Evolutionary conservation across 2,888 invertebrate genomes (phyloP), one percentile per base, ranked within the genome.

Genomic region (Plebejus argus): DNA sequence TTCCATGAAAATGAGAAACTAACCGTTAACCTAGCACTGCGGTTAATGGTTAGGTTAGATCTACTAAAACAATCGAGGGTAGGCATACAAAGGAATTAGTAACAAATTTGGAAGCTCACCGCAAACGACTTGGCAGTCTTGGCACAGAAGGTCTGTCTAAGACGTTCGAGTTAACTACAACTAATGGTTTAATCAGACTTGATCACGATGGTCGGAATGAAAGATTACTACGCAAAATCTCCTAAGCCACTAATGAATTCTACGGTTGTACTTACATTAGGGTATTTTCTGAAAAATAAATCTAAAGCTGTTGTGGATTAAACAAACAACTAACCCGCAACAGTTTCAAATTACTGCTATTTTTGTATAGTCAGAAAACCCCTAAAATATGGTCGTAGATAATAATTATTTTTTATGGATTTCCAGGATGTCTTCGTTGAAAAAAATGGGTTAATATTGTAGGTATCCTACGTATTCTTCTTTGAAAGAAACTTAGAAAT

Each of bases 91-190:
- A 53, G 23, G 18, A 49, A 28, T 28, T 28, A 74, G 28, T 74
- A 49, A 49, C 49, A 49, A 49, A 74, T 74, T 74, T 74, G 74
- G 74, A 74, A 15, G 23, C 23, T 28, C 7, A 45, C 74, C 74
- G 49, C 74, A 53, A 74, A 49, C 28, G 74, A 28, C 74, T 74
- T 53, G 53, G 74, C 74, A 53, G 74, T 15, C 74, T 74, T 53
- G 74, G 74, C 74, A 49, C 28, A 53, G 53, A 28, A 74, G 12
- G 23, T 18, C 28, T 49, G 28, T 7, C 74, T 74, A 66, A 66
- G 66, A 28, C 28, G 66, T 66, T 66, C 66, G 66, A 28, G 66
- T 66, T 66, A 66, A 66, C 28, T 66, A 66, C 66, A 66, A 66
- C 66, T 28, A 66, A 66, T 66, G 66, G 66, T 66, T 66, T 66